Base-by-base conservation (phyloP, 2,888 invertebrate genomes). In the Eupeodes latifasciatus region DNA sequence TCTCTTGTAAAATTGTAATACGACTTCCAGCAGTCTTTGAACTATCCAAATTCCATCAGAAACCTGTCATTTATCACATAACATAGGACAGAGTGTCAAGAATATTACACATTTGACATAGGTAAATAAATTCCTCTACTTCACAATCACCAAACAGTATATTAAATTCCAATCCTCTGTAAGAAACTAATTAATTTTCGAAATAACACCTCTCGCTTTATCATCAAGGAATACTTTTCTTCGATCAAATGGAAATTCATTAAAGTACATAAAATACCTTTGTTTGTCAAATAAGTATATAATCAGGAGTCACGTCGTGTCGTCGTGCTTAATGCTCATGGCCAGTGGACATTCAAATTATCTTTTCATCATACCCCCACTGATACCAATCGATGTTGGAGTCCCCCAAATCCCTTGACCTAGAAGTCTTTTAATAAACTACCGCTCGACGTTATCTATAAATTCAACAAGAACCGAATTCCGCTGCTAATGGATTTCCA, bases 401-500 rank as follows among this genome's bases (percentile, higher is more conserved):
- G 27, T 27, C 27, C 27, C 6, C 11, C 81, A 40, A 62, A 62
- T 62, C 62, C 62, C 44, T 62, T 62, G 16, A 62, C 11, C 16
- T 62, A 49, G 27, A 53, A 2, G 53, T 36, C 61, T 79, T 71
- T 51, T 83, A 82, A 79, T 83, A 75, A 79, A 82, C 81, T 71
- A 77, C 64, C 62, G 62, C 55, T 61, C 57, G 57, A 82, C 82
- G 78, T 61, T 44, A 40, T 40, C n/a, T 27, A 27, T 27, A 59
- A 14, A 59, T 11, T 53, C 40, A 85, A 71, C 12, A 57, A 19
- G 74, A 79, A 79, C 64, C 74, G 16, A 71, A 86, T 80, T 79
- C 75, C 75, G 19, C 34, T 47, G 72, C 86, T 86, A 86, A 86
- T 86, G 86, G 83, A 83, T 72, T 86, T 82, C 86, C 59, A 83